Evolutionary conservation across 1,140 invertebrate genomes (phyloP), one percentile per base, ranked within the genome.

Genomic region (Drosophila bifasciata): DNA sequence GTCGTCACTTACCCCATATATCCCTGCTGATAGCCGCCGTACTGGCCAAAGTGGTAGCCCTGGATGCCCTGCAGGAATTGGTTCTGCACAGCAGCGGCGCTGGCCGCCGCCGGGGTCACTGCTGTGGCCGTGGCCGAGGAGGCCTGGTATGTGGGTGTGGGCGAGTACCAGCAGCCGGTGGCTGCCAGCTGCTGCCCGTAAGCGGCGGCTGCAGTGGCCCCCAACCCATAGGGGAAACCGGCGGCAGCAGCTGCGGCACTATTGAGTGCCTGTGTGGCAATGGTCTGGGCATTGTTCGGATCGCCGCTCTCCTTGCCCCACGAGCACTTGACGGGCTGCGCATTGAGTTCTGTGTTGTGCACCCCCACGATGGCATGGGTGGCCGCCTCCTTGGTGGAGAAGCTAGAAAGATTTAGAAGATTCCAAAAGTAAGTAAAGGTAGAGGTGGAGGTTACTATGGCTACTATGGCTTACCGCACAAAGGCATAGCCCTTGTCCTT

Each of bases 401-500:
- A 99, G 92, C 98, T 99, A 46, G 13, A 0, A 2, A 4, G 17
- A n/a, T 32, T 32, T 44, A 5, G 17, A 0, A 39, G 17, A 8
- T 51, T 23, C 13, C 7, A 9, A 9, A 5, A 39, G 19, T 52
- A n/a, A 5, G 2, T 4, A 21, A 21, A 21, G 19, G 19, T 19
- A 19, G 9, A 44, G 9, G 19, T 17, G 4, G 3, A 7, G 7
- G 8, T 4, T 9, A 3, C 7, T 19, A 3, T 32, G 13, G 11
- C 25, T 60, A 23, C 1, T 0, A 3, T 21, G 19, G 88, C 92
- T 92, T 92, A 98, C 97, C 97, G 96, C 88, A 99, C 96, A 91
- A 99, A 99, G 77, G 98, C 97, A 92, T 99, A 99, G 76, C 99
- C 99, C 92, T 99, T 99, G 89, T 99, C 98, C 93, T 99, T 99